Percentiles rank a stretch among this genome's conserved stretches.
These are phyloP conservation scores for Mesoclemmys tuberculata DNA, from an alignment of 2,113 vertebrate genomes.

Conservation along the genomic window DNA sequence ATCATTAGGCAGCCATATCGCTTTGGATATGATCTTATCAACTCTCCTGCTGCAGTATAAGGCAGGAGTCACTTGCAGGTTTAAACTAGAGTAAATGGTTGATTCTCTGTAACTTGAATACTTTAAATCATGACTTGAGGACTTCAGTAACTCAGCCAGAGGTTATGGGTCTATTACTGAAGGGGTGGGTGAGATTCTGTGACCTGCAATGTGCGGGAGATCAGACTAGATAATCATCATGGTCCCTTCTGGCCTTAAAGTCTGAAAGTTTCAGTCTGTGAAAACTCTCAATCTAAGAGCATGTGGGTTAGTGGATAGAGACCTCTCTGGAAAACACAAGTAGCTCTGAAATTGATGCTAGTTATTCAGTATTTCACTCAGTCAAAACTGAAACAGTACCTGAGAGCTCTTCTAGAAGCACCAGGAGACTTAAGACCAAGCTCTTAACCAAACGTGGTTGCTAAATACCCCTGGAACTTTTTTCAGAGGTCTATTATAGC, in stretches of 20 bases:
- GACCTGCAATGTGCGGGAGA: not conserved
- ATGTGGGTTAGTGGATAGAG: slow-evolving; percentile 18
- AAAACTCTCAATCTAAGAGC: not conserved
- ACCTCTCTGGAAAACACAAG: slow-evolving; percentile 19
- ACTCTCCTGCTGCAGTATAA: not conserved
- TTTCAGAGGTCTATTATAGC: not conserved
- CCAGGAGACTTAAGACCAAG: not conserved
- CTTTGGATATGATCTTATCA: not conserved
- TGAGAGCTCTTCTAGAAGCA: slow-evolving; percentile 4
- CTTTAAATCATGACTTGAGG: not conserved
- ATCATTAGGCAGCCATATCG: not conserved
- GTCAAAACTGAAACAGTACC: slow-evolving; percentile 35
- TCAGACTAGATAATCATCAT: not conserved
- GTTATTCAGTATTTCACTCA: slow-evolving; percentile 31
- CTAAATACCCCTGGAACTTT: not conserved
- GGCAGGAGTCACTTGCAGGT: not conserved
- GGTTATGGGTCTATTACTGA: not conserved
- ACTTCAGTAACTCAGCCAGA: not conserved
- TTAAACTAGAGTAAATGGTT: not conserved
- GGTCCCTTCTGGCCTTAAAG: not conserved
- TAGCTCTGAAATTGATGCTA: slow-evolving; percentile 41
- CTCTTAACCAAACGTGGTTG: not conserved
- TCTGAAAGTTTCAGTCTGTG: not conserved
- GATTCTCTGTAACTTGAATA: not conserved
- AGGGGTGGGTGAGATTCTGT: not conserved